Conservation (phyloP, 2,888 invertebrate species). For the Melanotus villosus region DNA sequence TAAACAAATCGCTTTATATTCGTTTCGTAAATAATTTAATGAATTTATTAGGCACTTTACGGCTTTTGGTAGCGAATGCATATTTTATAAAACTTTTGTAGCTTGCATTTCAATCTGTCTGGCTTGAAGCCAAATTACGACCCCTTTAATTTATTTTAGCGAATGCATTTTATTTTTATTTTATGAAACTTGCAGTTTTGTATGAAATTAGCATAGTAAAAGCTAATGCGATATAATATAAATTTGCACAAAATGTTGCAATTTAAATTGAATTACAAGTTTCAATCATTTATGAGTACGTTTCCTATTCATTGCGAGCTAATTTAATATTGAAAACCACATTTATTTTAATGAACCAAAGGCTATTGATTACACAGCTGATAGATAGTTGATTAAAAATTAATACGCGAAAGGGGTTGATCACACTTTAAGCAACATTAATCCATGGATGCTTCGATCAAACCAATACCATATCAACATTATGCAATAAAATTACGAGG, state of each 20-base stretch:
- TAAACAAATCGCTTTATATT: background rate
- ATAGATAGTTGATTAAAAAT: too few relatives aligned
- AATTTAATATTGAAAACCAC: too few relatives aligned
- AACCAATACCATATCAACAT: conserved; percentile 13
- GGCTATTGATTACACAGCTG: too few relatives aligned
- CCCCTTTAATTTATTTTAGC: conserved; percentile 53
- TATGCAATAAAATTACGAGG: conserved; percentile 33
- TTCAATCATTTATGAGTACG: too few relatives aligned
- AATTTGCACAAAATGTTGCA: background rate
- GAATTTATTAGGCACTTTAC: conserved; percentile 27
- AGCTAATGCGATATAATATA: background rate
- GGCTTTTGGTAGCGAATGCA: conserved; percentile 33
- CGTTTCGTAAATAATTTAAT: conserved; percentile 29
- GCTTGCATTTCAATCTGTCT: conserved; percentile 49
- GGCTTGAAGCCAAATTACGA: conserved; percentile 52
- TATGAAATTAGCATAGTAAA: background rate
- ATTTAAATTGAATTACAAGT: conserved; percentile 2
- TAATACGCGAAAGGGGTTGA: too few relatives aligned
- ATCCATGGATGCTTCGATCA: conserved; percentile 15
- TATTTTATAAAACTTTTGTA: conserved; percentile 39
- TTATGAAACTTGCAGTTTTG: background rate
- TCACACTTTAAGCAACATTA: too few relatives aligned
- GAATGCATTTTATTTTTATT: conserved; percentile 12
- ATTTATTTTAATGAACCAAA: too few relatives aligned
- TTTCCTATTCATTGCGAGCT: too few relatives aligned